Percentiles rank a stretch among this genome's conserved stretches.
These are phyloP conservation scores for Ariopsis seemanni DNA, from an alignment of 2,113 vertebrate genomes.

Conservation along the genomic window DNA sequence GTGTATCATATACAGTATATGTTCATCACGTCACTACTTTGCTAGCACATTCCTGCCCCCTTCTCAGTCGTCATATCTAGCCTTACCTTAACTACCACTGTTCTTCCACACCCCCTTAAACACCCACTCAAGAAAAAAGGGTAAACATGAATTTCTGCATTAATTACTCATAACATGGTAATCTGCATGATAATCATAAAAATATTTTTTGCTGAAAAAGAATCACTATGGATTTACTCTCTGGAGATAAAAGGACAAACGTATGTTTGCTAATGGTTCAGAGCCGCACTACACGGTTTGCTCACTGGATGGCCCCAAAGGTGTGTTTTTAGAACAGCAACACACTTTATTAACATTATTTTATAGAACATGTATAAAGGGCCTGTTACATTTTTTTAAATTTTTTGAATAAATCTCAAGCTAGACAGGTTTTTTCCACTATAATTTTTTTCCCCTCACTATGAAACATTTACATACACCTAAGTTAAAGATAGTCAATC, in stretches of 20 bases:
- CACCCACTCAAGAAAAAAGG: background rate
- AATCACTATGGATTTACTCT: too few relatives aligned
- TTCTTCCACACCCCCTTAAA: too few relatives aligned
- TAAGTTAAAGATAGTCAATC: too few relatives aligned
- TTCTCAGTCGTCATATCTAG: background rate
- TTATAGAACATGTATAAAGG: background rate
- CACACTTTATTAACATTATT: background rate
- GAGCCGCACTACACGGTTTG: background rate
- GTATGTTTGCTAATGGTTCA: background rate
- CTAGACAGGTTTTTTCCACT: background rate
- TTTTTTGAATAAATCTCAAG: too few relatives aligned
- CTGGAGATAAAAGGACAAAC: too few relatives aligned
- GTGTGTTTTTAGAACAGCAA: background rate
- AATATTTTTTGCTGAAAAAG: background rate
- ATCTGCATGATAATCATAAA: background rate
- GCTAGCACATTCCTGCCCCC: too few relatives aligned
- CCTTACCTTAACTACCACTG: background rate
- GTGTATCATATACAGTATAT: too few relatives aligned
- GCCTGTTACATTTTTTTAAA: background rate
- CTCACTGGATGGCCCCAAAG: constrained; percentile 2
- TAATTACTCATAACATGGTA: background rate
- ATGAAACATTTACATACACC: background rate
- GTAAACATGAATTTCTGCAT: background rate
- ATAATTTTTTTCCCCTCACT: background rate
- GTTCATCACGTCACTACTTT: too few relatives aligned